Conservation (phyloP, 2,888 invertebrate genomes). For the Xylota segnis region DNA sequence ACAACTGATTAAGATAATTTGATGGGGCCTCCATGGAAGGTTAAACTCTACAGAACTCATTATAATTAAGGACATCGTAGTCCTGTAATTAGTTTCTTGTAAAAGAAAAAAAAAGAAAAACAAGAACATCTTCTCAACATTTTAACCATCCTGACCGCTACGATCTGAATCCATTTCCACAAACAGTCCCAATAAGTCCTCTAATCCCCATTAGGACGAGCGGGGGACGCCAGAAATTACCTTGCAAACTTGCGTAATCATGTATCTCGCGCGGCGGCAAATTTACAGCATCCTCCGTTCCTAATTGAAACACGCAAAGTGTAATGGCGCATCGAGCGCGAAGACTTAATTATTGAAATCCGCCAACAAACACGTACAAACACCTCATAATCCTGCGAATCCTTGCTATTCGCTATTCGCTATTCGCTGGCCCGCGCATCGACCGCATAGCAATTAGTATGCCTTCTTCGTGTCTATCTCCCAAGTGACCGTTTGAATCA, state of each 20-base stretch:
- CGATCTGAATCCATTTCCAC: slow-evolving; percentile 18
- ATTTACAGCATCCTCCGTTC: slow-evolving; percentile 1
- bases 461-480: slow-evolving; percentile 9
- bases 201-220: background rate
- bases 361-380: slow-evolving; percentile 42
- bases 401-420: slow-evolving; percentile 4
- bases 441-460: slow-evolving; percentile 58
- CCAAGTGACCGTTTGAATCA: slow-evolving; percentile 36
- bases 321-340: slow-evolving; percentile 11
- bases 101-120: background rate
- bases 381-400: slow-evolving; percentile 55
- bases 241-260: slow-evolving; percentile 6
- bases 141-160: background rate
- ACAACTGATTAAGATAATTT: background rate
- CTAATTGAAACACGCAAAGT: slow-evolving; percentile 1
- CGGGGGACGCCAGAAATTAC: background rate
- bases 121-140: background rate
- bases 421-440: background rate
- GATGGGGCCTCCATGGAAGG: background rate
- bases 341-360: slow-evolving; percentile 50
- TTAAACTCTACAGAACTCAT: slow-evolving; percentile 8
- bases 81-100: slow-evolving; percentile 5
- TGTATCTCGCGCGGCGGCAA: background rate
- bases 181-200: slow-evolving; percentile 5
- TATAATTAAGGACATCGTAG: slow-evolving; percentile 18